A percentile compares a stretch with the other conserved stretches of the same genome.
Conservation (phyloP, 2,888 invertebrate species). For the Caenorhabditis sp. region DNA sequence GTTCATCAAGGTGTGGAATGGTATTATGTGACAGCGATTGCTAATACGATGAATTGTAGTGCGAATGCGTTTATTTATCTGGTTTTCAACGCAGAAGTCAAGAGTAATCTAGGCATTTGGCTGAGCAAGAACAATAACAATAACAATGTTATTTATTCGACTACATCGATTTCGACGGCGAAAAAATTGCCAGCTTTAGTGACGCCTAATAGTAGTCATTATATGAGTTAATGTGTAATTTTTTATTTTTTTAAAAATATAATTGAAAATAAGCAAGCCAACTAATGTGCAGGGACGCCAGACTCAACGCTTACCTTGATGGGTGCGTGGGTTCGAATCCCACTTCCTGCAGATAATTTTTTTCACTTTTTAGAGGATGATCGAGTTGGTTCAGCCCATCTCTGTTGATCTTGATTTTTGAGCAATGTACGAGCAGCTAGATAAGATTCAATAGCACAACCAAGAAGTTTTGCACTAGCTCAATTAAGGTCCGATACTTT, state of each 20-base stretch:
- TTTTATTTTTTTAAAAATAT: too few species aligned
- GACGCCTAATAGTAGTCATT: too few species aligned
- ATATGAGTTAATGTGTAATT: too few species aligned
- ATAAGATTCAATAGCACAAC: slow-evolving; percentile 19
- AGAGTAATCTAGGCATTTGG: too few species aligned
- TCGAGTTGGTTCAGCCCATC: not conserved
- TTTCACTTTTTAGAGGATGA: not conserved
- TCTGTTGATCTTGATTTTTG: not conserved
- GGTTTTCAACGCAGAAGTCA: too few species aligned
- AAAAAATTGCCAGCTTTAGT: too few species aligned
- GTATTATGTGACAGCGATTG: slow-evolving; percentile 39
- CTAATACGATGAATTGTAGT: slow-evolving; percentile 38
- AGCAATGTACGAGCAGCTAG: slow-evolving; percentile 5
- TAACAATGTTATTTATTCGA: too few species aligned
- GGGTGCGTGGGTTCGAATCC: slow-evolving; percentile 64
- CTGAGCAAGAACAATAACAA: too few species aligned
- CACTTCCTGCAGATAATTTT: slow-evolving; percentile 49
- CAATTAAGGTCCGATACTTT: slow-evolving; percentile 23
- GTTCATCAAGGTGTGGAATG: slow-evolving; percentile 21
- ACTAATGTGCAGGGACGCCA: too few species aligned
- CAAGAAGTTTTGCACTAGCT: slow-evolving; percentile 12
- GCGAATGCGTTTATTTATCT: slow-evolving; percentile 49
- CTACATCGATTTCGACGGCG: too few species aligned
- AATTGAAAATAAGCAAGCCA: too few species aligned
- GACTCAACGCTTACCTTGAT: too few species aligned